These are phyloP conservation scores for Apis laboriosa DNA, from an alignment of 1,140 invertebrate genomes.

Conservation along the genomic window DNA sequence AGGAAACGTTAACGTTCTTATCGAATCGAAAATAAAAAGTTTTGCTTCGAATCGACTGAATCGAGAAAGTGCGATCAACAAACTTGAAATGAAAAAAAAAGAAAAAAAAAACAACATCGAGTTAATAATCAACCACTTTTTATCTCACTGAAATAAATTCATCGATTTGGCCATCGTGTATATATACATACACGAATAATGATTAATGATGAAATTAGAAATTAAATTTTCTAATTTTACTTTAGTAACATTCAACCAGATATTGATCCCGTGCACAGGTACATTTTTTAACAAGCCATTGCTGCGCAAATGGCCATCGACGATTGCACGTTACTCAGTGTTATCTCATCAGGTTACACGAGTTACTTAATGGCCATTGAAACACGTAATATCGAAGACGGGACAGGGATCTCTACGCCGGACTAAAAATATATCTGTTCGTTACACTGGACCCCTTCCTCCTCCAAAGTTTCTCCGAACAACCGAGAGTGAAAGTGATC, in stretches of 20 bases:
- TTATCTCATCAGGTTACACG: conserved; percentile 18
- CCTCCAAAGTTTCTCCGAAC: conserved; percentile 67
- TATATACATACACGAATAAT: too few species aligned
- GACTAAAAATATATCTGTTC: conserved; percentile 16
- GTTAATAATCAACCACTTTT: too few species aligned
- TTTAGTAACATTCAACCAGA: too few species aligned
- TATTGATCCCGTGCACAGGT: too few species aligned
- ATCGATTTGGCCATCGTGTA: too few species aligned
- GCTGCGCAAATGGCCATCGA: too few species aligned
- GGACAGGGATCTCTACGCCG: background rate
- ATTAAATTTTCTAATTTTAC: too few species aligned
- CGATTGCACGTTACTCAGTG: background rate
- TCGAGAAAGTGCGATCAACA: background rate
- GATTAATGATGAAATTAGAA: too few species aligned
- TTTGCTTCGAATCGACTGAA: background rate
- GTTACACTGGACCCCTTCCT: conserved; percentile 38
- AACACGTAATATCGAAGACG: conserved; percentile 39
- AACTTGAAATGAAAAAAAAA: too few species aligned
- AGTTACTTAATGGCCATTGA: conserved; percentile 36
- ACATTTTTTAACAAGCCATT: too few species aligned
- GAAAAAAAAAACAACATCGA: too few species aligned
- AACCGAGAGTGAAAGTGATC: conserved; percentile 74
- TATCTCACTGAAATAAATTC: too few species aligned
- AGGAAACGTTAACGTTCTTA: background rate
- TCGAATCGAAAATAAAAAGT: background rate